Evolutionary conservation across 2,113 vertebrate species (phyloP), one percentile per base, ranked within the genome.

Genomic region (Brachionichthys hirsutus): DNA sequence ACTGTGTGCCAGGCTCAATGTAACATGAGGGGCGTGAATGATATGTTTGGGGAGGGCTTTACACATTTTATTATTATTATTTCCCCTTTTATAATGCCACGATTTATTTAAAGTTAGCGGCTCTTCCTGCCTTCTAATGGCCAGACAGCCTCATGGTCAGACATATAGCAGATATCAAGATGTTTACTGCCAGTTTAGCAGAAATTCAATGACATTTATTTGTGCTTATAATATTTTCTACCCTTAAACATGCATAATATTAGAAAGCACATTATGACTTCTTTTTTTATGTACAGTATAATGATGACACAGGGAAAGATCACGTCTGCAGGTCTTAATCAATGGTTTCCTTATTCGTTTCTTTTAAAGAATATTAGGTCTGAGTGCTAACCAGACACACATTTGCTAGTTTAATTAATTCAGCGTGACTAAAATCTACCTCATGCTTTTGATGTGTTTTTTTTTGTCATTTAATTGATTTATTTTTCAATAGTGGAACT

Each of bases 1-100:
- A 69, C 40, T 60, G 51, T 67, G 36, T 66, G 55, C 54, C 49
- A 49, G 69, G 43, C 16, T 12, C 18, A 51, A 68, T 72, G 50
- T 67, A 54, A 19, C 62, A 17, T 42, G 58, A 13, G 30, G 24
- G 30, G 24, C 8, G 24, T 30, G 8, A 30, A 30, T 6, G 24
- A 30, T 8, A 30, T 3, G 64, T 51, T 54, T 54, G 45, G 45
- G n/a, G 18, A 58, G 52, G 47, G 9, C n/a, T 54, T 40, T 14
- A 55, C 41, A 30, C 4, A 18, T 54, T 49, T 54, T n/a, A n/a
- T n/a, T n/a, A n/a, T n/a, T n/a, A n/a, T n/a, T n/a, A n/a, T n/a
- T n/a, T n/a, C n/a, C n/a, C n/a, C n/a, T n/a, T n/a, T n/a, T 30
- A 19, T 30, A 18, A 44, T 41, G 34, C 47, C 15, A 22, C 40